Conservation (phyloP, 2,888 invertebrate species). For the Drosophila tripunctata region DNA sequence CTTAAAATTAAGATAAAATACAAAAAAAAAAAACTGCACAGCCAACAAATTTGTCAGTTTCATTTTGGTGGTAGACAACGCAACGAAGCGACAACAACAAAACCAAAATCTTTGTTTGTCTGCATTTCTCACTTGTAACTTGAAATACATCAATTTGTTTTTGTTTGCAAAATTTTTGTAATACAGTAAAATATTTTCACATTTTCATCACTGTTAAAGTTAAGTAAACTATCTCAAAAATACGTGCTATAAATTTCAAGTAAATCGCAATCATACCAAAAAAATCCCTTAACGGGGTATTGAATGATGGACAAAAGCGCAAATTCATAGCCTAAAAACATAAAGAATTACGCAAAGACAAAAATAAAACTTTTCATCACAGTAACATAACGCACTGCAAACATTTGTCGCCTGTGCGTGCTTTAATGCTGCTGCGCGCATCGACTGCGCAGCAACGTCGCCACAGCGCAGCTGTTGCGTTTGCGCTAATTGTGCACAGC, state of each 20-base stretch:
- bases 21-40: neutral
- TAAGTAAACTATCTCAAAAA: no score
- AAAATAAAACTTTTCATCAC: no score
- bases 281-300: neutral
- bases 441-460: conserved; percentile 12
- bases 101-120: no score
- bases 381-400: neutral
- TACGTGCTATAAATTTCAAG: no score
- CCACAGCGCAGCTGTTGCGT: conserved; percentile 66
- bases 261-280: neutral
- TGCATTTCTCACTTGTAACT: no score
- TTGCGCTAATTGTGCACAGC: conserved; percentile 75
- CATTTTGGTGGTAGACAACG: neutral
- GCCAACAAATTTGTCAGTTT: conserved; percentile 5
- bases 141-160: no score
- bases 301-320: neutral
- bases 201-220: no score
- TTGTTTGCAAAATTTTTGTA: no score
- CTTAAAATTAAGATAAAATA: no score
- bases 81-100: neutral
- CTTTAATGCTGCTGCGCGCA: conserved; percentile 2
- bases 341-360: no score
- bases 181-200: no score
- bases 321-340: no score
- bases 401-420: conserved; percentile 32